A percentile compares a stretch with the other conserved stretches of the same genome.
phyloP scores from a whole-genome alignment of 2,113 vertebrate species.

The Chitala chitala region DNA sequence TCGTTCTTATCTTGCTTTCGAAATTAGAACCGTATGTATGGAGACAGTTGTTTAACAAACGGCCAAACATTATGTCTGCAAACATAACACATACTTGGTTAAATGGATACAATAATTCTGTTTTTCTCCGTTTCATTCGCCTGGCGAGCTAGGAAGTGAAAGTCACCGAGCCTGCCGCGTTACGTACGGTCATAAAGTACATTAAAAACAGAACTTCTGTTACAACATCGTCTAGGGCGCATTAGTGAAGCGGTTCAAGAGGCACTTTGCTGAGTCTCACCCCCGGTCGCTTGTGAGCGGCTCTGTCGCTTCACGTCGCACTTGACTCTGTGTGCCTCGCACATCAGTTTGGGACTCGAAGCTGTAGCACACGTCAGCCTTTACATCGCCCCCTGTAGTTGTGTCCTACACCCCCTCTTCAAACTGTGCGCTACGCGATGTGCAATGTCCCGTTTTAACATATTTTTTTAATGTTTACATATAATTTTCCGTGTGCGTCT shows the following conservation, averaged over 20 bases:
- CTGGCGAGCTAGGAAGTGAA: no score
- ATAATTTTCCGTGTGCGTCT: neutral
- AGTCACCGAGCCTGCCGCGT: neutral
- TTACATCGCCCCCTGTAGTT: neutral
- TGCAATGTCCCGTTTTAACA: neutral
- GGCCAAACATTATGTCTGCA: neutral
- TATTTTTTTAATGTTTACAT: neutral
- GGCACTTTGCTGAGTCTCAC: neutral
- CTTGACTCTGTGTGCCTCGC: neutral
- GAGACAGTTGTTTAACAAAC: neutral
- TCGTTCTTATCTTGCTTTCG: neutral
- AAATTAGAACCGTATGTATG: neutral
- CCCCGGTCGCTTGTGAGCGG: neutral
- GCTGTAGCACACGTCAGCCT: neutral
- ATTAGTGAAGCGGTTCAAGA: neutral
- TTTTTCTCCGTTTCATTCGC: neutral
- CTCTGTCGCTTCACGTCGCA: neutral
- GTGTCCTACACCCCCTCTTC: neutral
- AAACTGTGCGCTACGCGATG: neutral
- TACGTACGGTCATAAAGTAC: neutral
- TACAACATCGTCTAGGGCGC: neutral
- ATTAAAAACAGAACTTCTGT: neutral
- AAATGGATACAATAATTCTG: neutral
- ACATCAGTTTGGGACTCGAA: no score
- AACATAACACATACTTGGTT: neutral